A percentile compares a stretch with the other conserved stretches of the same genome.
phyloP scores from a whole-genome alignment of 2,888 invertebrate genomes.

The Mystacides longicornis region DNA sequence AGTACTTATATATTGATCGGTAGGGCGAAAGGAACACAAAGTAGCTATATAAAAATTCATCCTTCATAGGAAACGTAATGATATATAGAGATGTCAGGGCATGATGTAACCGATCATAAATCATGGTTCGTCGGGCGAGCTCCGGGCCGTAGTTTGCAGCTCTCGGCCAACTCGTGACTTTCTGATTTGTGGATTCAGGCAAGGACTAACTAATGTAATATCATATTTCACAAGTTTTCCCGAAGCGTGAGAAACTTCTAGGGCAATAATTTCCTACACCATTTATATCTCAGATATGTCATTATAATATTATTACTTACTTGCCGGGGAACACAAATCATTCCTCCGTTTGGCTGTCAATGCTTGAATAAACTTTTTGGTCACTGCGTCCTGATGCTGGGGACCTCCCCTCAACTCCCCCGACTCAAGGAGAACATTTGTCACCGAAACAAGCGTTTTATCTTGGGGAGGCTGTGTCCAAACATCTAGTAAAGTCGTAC shows the following conservation, averaged over 20 bases:
- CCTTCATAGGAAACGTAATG: no score
- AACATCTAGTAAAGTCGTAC: no score
- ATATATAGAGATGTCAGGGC: no score
- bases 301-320: constrained; percentile 1
- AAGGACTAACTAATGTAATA: neutral
- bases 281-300: constrained; percentile 8
- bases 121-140: no score
- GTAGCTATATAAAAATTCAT: no score
- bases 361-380: constrained; percentile 1
- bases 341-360: neutral
- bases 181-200: no score
- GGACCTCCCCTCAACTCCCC: neutral
- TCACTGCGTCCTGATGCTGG: neutral
- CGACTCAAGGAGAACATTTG: neutral
- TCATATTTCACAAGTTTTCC: neutral
- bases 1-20: no score
- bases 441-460: neutral
- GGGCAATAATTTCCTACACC: constrained; percentile 2
- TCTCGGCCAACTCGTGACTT: no score
- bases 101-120: no score
- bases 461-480: no score
- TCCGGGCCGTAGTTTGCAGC: no score
- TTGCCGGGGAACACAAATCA: constrained; percentile 10
- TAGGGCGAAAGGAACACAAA: no score
- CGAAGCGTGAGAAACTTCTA: constrained; percentile 1